Evolutionary conservation across 2,888 invertebrate genomes (phyloP), one percentile per base, ranked within the genome.

Genomic region (Pocota personata): DNA sequence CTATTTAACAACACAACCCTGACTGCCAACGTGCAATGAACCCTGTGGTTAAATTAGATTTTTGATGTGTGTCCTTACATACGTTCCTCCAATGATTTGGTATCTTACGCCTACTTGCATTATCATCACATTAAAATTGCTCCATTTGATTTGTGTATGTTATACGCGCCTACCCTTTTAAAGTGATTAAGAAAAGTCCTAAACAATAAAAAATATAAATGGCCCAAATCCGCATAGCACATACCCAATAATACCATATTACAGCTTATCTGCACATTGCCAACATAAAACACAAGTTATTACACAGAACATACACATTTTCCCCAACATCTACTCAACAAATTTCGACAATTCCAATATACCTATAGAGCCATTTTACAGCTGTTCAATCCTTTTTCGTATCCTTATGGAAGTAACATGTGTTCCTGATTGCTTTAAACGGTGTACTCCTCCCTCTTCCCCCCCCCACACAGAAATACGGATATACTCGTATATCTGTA

Each of bases 381-480:
- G 5, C 43, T 24, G 55, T 46, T 32, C 67, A 66, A 67, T 50
- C 76, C 76, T 67, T 76, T 76, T 57, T 35, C 57, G 27, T n/a
- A 21, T 48, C 46, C 27, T 55, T 30, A 24, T 12, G 19, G 1
- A 46, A 48, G 30, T 48, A 66, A 30, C 76, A 67, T 48, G 58
- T 76, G 67, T 58, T 30, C 24, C 10, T 37, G 66, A 76, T 76
- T 48, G 46, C 76, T 57, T 48, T 57, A 57, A 48, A 66, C 48
- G 50, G 57, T 27, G 21, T 21, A 35, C 62, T 8, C 21, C 55
- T n/a, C n/a, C n/a, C n/a, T n/a, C n/a, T n/a, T n/a, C n/a, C n/a
- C n/a, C n/a, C n/a, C n/a, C n/a, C n/a, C n/a, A n/a, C 62, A 7
- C 8, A 30, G 7, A 30, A 30, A 52, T 12, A 6, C 14, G 19